Conservation (phyloP, 2,797 vertebrate genomes). For the Helostoma temminkii region DNA sequence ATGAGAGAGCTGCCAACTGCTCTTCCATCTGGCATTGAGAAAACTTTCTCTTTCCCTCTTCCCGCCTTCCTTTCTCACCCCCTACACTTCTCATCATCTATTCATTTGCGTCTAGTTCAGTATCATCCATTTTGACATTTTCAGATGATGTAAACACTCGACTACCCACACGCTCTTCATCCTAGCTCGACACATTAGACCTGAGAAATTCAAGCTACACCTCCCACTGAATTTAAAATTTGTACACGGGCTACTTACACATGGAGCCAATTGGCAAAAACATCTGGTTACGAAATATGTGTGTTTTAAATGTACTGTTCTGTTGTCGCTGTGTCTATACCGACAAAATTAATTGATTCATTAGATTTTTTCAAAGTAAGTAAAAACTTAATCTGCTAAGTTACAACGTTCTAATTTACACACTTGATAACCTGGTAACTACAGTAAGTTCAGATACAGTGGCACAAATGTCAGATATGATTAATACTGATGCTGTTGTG, state of each 20-base stretch:
- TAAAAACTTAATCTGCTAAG: not conserved
- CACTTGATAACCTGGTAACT: not conserved
- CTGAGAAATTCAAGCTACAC: slow-evolving; percentile 64
- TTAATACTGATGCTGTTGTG: not conserved
- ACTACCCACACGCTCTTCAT: slow-evolving; percentile 59
- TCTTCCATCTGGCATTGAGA: slow-evolving; percentile 84
- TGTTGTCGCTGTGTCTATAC: not conserved
- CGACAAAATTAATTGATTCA: too few species aligned
- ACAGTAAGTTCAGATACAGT: not conserved
- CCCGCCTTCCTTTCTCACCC: slow-evolving; percentile 61
- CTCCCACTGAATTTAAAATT: slow-evolving; percentile 62
- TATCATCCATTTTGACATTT: slow-evolving; percentile 75
- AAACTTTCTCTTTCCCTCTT: slow-evolving; percentile 69
- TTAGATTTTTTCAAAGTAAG: not conserved
- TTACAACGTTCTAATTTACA: not conserved
- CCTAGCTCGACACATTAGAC: slow-evolving; percentile 52
- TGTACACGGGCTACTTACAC: slow-evolving; percentile 45
- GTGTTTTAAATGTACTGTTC: slow-evolving; percentile 38
- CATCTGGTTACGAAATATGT: slow-evolving; percentile 61
- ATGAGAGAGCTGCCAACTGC: slow-evolving; percentile 85
- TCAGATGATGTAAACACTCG: slow-evolving; percentile 70
- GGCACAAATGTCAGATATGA: too few species aligned
- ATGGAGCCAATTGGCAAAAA: slow-evolving; percentile 62
- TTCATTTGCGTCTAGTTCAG: slow-evolving; percentile 68
- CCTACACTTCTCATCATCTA: slow-evolving; percentile 74